Evolutionary conservation across 1,140 invertebrate genomes (phyloP), one percentile per base, ranked within the genome.

Genomic region (Saccostrea echinata): DNA sequence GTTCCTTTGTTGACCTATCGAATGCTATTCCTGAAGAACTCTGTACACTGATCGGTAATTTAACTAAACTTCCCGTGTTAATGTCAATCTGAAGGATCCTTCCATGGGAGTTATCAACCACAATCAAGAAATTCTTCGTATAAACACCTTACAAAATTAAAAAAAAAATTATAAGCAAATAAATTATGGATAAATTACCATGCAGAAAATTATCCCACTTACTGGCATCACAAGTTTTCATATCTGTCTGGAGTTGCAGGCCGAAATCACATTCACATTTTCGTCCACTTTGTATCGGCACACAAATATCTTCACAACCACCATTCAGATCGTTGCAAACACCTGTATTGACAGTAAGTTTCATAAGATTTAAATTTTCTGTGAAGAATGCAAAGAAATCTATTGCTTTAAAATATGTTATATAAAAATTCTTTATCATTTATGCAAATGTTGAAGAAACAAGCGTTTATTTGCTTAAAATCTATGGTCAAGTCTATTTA

Each of bases 21-120:
- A 76, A 30, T 30, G 13, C 13, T 3, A 76, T 27, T 30, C 68
- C 68, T 30, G 68, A 12, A 76, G 68, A 27, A 30, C 18, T 35
- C 16, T 11, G 12, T 33, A 71, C 27, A 33, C 27, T 30, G 24
- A 76, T 33, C 4, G 68, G 68, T 76, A 76, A 76, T 30, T 76
- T 76, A 13, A 76, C 12, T 11, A 76, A 3, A 33, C 3, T 76
- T 13, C 68, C 68, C 4, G 24, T 76, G 12, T 76, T 13, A 3
- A 76, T 27, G 27, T 76, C 68, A 76, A 76, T 13, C 68, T 76
- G 68, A 12, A 76, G 68, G 24, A 76, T 35, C 16, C 68, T 76
- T 9, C 68, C 68, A 27, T 76, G 68, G 16, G 68, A 30, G 11
- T 33, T 30, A 76, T 76, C 68, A 27, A 30, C 16, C 13, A 76